Base-by-base conservation (phyloP, 2,888 invertebrate genomes). In the Catocala fraxini region DNA sequence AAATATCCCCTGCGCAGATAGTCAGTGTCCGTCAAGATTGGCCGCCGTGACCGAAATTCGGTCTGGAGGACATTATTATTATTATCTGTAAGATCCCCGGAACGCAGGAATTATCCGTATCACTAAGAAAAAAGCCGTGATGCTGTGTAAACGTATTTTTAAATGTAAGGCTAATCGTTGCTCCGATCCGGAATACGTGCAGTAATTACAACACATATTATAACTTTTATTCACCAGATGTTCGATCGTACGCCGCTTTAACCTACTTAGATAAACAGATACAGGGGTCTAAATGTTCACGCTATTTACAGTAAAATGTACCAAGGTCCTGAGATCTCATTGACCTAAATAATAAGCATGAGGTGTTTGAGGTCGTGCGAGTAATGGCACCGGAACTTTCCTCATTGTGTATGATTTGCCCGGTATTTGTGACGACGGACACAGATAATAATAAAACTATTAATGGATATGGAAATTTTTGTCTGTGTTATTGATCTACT, bases 201-300 rank as follows among this genome's bases (percentile, higher is more conserved):
- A 33, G 34, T 39, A 55, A 42, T 13, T 33, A 46, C 9, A 39
- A 39, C 3, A 7, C 7, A 39, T 39, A 39, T 0, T 39, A 7
- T 39, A 4, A 39, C 6, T 39, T 39, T 39, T 7, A 39, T 39
- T 39, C 25, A 25, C 9, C 35, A 47, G 43, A 63, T 63, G 65
- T 56, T 58, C 47, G 64, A 68, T 64, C 51, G 62, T 35, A 59
- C 61, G 63, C 63, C 47, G 49, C 58, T 52, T 52, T 90, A 90
- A 91, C 91, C 91, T 80, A 91, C 75, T 87, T 91, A 90, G 91
- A 91, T 91, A 91, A 89, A 79, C 74, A 67, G 72, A 70, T 80
- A 80, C 77, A 77, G 80, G 79, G 82, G 83, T 83, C 84, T 83
- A 62, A 68, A 63, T 71, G 75, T 63, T 71, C 75, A 69, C 71